Percentiles rank a stretch among this genome's conserved stretches.
These are phyloP conservation scores for Buceros bicornis DNA, from an alignment of 2,797 vertebrate genomes.

Conservation along the genomic window DNA sequence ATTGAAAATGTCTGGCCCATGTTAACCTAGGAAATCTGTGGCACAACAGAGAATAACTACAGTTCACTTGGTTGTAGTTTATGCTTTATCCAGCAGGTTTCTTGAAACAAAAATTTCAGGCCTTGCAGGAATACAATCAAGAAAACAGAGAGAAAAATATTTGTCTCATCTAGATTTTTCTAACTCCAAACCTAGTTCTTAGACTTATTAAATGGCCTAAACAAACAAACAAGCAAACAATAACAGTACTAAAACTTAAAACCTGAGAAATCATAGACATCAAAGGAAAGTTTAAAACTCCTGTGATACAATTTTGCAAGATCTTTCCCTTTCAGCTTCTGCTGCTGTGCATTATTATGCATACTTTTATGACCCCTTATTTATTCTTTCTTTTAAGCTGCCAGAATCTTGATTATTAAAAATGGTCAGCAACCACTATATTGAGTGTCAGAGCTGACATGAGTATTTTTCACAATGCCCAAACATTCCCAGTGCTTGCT, in stretches of 20 bases:
- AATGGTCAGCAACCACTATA: not conserved
- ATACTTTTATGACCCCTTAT: not conserved
- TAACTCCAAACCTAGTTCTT: not conserved
- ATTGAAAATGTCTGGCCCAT: not conserved
- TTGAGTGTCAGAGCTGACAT: not conserved
- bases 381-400: not conserved
- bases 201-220: not conserved
- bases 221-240: not conserved
- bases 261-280: not conserved
- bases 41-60: not conserved
- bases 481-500: not conserved
- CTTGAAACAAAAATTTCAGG: not conserved
- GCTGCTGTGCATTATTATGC: not conserved
- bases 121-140: not conserved
- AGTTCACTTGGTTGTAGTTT: not conserved
- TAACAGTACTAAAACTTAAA: not conserved
- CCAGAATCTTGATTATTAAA: not conserved
- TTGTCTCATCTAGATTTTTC: not conserved
- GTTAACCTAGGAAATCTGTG: not conserved
- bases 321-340: not conserved
- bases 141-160: not conserved
- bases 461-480: not conserved
- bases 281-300: not conserved
- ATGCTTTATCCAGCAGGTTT: not conserved
- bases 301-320: not conserved